Evolutionary conservation across 2,888 invertebrate genomes (phyloP).

Genomic region (Hydriomena furcata): DNA sequence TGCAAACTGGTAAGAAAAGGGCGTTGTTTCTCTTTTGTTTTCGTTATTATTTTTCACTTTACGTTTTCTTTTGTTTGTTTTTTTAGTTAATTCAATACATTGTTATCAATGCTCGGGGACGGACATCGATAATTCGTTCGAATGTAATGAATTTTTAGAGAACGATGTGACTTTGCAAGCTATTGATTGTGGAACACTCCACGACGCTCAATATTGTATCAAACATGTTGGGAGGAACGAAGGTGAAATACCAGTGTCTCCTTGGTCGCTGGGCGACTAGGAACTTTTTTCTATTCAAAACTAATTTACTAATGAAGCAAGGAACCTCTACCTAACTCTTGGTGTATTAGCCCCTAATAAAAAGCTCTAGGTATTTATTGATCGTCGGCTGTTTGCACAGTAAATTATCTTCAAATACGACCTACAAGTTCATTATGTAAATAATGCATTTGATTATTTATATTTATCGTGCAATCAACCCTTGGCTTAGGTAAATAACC

Average conservation of each 20-base stretch:
- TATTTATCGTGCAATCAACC: no score
- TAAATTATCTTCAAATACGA: no score
- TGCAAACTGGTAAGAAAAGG: conserved; percentile 58
- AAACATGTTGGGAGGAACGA: conserved; percentile 96
- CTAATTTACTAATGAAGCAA: neutral
- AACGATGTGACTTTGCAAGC: conserved; percentile 86
- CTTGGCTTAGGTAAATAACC: no score
- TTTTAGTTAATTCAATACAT: conserved; percentile 86
- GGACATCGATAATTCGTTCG: conserved; percentile 89
- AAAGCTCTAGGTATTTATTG: no score
- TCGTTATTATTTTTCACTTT: conserved; percentile 41
- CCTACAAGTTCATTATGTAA: no score
- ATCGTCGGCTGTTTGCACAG: no score
- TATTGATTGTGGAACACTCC: conserved; percentile 90
- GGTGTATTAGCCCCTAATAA: no score
- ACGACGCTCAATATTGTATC: conserved; percentile 94
- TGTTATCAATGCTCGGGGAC: conserved; percentile 97
- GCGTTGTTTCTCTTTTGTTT: conserved; percentile 48
- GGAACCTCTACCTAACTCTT: no score
- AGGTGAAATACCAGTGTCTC: conserved; percentile 82
- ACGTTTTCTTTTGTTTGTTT: conserved; percentile 45
- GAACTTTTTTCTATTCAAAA: neutral
- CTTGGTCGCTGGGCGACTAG: conserved; percentile 16
- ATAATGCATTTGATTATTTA: no score
- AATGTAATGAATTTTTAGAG: conserved; percentile 91